These are phyloP conservation scores for Ondatra zibethicus DNA, from an alignment of 2,113 vertebrate species.

Conservation along the genomic window DNA sequence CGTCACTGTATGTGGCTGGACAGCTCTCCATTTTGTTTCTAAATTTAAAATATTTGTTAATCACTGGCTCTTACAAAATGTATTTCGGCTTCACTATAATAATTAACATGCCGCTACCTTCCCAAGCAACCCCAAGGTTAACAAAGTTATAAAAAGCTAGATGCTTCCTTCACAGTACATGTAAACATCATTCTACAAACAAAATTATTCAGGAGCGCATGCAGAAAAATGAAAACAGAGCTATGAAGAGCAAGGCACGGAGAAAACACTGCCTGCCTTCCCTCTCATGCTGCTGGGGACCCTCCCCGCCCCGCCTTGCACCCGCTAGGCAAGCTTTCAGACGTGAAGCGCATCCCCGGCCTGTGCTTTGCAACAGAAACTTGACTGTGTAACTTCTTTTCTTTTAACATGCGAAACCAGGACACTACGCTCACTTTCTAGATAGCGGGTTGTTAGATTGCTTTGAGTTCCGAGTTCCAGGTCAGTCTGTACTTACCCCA, in stretches of 20 bases:
- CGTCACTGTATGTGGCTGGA: slow-evolving; percentile 72
- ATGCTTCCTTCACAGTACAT: slow-evolving; percentile 17
- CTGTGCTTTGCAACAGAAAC: background rate
- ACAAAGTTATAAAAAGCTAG: slow-evolving; percentile 39
- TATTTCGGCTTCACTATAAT: slow-evolving; percentile 20
- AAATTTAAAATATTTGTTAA: slow-evolving; percentile 76
- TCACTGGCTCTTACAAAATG: slow-evolving; percentile 30
- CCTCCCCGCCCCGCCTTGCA: background rate
- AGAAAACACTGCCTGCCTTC: background rate
- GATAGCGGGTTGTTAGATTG: background rate
- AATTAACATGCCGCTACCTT: slow-evolving; percentile 22
- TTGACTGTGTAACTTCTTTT: background rate
- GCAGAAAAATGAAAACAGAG: slow-evolving; percentile 60
- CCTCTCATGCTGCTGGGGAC: no score
- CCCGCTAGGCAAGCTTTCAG: background rate
- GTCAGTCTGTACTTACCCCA: slow-evolving; percentile 91
- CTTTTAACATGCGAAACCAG: slow-evolving; percentile 54
- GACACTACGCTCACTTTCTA: slow-evolving; percentile 22
- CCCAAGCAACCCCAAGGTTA: slow-evolving; percentile 48
- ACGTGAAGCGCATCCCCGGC: no score
- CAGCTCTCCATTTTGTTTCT: slow-evolving; percentile 92
- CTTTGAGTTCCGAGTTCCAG: background rate
- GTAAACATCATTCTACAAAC: slow-evolving; percentile 42
- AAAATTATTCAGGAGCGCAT: background rate
- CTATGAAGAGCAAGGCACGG: background rate